A percentile compares a stretch with the other conserved stretches of the same genome.
These are phyloP conservation scores for Tympanoctomys barrerae DNA, from an alignment of 2,797 vertebrate species.

Conservation along the genomic window DNA sequence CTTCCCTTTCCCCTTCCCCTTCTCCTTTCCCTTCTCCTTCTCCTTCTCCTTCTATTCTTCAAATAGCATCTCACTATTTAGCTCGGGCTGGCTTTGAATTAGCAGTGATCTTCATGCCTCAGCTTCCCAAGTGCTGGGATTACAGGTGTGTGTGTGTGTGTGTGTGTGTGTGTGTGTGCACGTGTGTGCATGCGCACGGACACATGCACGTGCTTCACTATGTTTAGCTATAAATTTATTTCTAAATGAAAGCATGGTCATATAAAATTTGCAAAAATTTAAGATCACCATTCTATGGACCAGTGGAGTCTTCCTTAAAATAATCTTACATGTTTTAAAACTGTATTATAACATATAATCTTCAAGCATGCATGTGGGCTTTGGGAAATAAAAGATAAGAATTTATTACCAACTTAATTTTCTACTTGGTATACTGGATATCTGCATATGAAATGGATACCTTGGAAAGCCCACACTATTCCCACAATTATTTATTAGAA, in stretches of 20 bases:
- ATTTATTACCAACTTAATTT: constrained; percentile 71
- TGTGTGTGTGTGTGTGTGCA: no score
- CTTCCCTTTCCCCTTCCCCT: no score
- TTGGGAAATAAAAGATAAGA: constrained; percentile 32
- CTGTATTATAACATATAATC: not conserved
- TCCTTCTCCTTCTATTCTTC: not conserved
- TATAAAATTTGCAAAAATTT: constrained; percentile 53
- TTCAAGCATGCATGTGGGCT: constrained; percentile 1
- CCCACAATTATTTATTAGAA: constrained; percentile 85
- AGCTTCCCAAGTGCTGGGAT: not conserved
- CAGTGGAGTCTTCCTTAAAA: constrained; percentile 10
- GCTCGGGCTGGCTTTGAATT: not conserved
- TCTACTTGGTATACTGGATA: constrained; percentile 81
- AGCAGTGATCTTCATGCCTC: not conserved
- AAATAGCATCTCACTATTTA: not conserved
- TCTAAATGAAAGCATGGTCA: constrained; percentile 50
- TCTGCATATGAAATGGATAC: constrained; percentile 84
- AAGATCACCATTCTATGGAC: not conserved
- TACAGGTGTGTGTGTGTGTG: not conserved
- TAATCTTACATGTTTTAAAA: constrained; percentile 14
- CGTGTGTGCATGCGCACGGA: no score
- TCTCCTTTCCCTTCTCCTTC: not conserved
- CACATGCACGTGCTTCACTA: no score
- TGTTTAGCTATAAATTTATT: constrained; percentile 31
- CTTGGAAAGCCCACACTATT: constrained; percentile 84